Evolutionary conservation across 1,140 invertebrate genomes (phyloP).

Genomic region (Tyrophagus putrescentiae): DNA sequence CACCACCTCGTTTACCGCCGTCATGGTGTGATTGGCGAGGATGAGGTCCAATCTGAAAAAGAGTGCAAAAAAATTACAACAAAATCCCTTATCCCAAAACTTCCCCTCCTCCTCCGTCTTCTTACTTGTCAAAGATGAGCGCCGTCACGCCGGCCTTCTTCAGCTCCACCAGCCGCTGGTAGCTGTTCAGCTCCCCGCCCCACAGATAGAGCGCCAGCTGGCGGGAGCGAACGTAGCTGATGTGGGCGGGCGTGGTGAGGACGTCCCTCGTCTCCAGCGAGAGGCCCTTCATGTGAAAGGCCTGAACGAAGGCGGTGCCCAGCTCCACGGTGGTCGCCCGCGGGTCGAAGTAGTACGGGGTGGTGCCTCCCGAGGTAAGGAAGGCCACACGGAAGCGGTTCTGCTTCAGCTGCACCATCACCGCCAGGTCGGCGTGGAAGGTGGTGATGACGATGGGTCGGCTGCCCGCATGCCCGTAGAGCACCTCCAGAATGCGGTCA

Average conservation of each 20-base stretch:
- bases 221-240: not conserved
- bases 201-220: constrained; percentile 3
- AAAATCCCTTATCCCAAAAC: too few relatives aligned
- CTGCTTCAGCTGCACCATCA: constrained; percentile 42
- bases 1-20: too few relatives aligned
- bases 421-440: constrained; percentile 86
- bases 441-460: constrained; percentile 78
- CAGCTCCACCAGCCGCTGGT: constrained; percentile 1
- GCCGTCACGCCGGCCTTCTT: not conserved
- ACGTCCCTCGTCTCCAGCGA: not conserved
- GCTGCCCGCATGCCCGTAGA: constrained; percentile 55
- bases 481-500: constrained; percentile 63
- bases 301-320: constrained; percentile 13
- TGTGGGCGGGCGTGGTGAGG: not conserved
- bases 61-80: too few relatives aligned
- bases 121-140: constrained; percentile 22
- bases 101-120: too few relatives aligned
- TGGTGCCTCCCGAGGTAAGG: not conserved
- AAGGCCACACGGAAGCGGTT: constrained; percentile 9
- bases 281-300: constrained; percentile 7
- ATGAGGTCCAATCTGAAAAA: too few relatives aligned
- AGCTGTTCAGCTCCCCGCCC: constrained; percentile 2
- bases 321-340: constrained; percentile 4
- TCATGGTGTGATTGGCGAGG: too few relatives aligned
- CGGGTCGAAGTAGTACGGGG: not conserved